Base-by-base conservation (phyloP, 2,797 vertebrate species). In the Neomorphus geoffroyi region DNA sequence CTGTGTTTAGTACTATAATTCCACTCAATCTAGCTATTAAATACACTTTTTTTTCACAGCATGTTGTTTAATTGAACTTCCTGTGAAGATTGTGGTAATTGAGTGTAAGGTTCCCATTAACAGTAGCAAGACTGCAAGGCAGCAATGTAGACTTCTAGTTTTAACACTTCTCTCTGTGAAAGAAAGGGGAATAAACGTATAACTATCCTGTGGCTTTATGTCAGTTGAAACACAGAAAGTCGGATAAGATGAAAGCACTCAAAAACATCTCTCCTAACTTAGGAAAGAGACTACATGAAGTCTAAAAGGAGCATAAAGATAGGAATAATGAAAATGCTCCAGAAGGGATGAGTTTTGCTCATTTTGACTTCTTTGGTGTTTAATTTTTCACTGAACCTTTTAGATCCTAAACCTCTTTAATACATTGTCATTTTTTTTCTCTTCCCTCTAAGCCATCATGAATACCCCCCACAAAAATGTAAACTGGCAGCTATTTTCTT, bases 51-150 rank as follows among this genome's bases (percentile, higher is more conserved):
- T 84, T 88, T 62, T 81, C 33, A 18, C 27, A 60, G 66, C 90
- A 43, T 18, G 13, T 77, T 73, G 39, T 60, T 82, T 96, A 94
- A 92, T 94, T 94, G 85, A 92, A 86, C 67, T 70, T 91, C 77
- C 67, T 88, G 75, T 82, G 75, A 73, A 35, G 54, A 70, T 28
- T 70, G 69, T 70, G 60, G 26, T 85, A 92, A 90, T 80, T 82
- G 45, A 61, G 46, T 77, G 64, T 73, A 70, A 89, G 67, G 15
- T 9, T 93, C 19, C 41, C 9, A 37, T 67, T 86, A 90, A 37
- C 0, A 0, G 30, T 43, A 80, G 22, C 11, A n/a, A 24, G 60
- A 43, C 24, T 58, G 24, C 27, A 87, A 62, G 35, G 13, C 39
- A 73, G 33, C 10, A 56, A 3, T 57, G 50, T 45, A 67, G 35